Evolutionary conservation across 2,888 invertebrate genomes (phyloP).

Genomic region (Habrosyne pyritoides): DNA sequence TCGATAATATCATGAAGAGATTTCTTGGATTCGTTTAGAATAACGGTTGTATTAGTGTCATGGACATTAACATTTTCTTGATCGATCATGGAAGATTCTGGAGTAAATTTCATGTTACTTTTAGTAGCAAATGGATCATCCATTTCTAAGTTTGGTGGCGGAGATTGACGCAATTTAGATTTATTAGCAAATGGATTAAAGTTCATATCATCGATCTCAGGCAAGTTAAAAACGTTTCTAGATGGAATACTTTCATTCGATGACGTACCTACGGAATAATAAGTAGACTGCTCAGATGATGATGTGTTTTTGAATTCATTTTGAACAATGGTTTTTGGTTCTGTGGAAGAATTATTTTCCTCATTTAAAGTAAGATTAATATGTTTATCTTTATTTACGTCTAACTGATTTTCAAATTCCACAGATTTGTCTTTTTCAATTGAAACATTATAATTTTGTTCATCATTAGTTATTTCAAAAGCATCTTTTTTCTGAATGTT

Average conservation of each 20-base stretch:
- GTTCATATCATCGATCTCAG: constrained; percentile 66
- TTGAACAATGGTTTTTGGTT: constrained; percentile 3
- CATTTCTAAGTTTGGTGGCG: constrained; percentile 30
- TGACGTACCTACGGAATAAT: constrained; percentile 50
- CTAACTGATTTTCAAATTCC: constrained; percentile 6
- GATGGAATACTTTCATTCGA: constrained; percentile 44
- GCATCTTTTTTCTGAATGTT: not conserved
- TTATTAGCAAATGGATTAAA: constrained; percentile 68
- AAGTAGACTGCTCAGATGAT: constrained; percentile 57
- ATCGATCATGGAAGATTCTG: constrained; percentile 23
- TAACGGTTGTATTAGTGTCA: constrained; percentile 10
- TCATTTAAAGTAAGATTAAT: not conserved
- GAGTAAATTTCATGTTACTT: constrained; percentile 31
- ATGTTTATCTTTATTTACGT: constrained; percentile 6
- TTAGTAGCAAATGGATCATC: constrained; percentile 39
- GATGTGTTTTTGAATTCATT: constrained; percentile 40
- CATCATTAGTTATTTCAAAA: not conserved
- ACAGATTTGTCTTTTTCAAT: constrained; percentile 5
- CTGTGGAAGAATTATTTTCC: constrained; percentile 12
- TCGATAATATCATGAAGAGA: constrained; percentile 18
- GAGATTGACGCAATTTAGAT: constrained; percentile 55
- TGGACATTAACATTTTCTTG: constrained; percentile 13
- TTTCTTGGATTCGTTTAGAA: constrained; percentile 14
- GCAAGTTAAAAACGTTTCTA: constrained; percentile 70
- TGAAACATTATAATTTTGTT: constrained; percentile 1